Percentiles rank a stretch among this genome's conserved stretches.
Evolutionary conservation across 1,140 invertebrate species (phyloP).

Genomic region (Pseudachorutes palmiensis): DNA sequence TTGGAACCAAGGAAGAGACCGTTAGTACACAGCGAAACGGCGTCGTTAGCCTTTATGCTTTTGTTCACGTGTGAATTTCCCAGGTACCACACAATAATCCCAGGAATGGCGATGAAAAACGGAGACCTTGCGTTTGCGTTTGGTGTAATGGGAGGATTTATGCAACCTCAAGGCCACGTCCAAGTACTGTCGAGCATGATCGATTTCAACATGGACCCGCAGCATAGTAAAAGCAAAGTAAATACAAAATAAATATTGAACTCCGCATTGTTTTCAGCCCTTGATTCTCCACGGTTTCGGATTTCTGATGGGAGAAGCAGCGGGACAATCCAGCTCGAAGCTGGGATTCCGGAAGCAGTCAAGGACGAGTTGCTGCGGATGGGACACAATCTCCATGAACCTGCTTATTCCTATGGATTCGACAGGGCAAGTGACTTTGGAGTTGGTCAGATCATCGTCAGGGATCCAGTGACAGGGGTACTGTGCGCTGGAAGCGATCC

Average conservation of each 20-base stretch:
- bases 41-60: neutral
- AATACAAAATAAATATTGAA: neutral
- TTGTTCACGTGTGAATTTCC: neutral
- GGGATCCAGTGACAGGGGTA: conserved; percentile 35
- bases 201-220: conserved; percentile 45
- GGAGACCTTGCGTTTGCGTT: conserved; percentile 30
- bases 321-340: conserved; percentile 39
- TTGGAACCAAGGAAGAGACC: conserved; percentile 33
- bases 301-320: conserved; percentile 36
- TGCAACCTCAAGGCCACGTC: conserved; percentile 47
- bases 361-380: conserved; percentile 36
- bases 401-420: conserved; percentile 32
- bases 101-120: conserved; percentile 37
- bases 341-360: conserved; percentile 39
- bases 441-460: conserved; percentile 43
- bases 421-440: conserved; percentile 39
- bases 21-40: conserved; percentile 37
- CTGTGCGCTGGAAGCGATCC: conserved; percentile 35
- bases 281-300: conserved; percentile 43
- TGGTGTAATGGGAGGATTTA: conserved; percentile 41
- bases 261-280: conserved; percentile 33
- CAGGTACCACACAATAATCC: conserved; percentile 45
- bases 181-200: conserved; percentile 45
- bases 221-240: conserved; percentile 38
- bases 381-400: conserved; percentile 36